These are phyloP conservation scores for Anabacerthia variegaticeps DNA, from an alignment of 2,797 vertebrate genomes.

Conservation along the genomic window DNA sequence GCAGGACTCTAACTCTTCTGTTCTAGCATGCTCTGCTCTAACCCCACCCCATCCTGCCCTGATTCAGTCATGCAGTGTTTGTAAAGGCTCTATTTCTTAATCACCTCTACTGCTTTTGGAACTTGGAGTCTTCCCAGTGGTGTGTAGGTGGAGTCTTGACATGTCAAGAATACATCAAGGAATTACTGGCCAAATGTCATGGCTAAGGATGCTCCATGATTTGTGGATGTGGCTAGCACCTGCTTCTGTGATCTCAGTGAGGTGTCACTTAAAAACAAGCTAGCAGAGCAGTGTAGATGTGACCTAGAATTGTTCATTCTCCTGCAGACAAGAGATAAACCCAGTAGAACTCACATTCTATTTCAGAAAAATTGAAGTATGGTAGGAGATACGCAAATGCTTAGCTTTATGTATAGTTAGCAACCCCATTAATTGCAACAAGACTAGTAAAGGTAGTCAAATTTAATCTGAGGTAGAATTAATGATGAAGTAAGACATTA, in stretches of 20 bases:
- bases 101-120: neutral
- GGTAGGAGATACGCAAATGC: neutral
- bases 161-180: neutral
- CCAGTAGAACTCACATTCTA: neutral
- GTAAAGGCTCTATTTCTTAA: neutral
- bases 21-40: neutral
- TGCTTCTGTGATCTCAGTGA: rapidly evolving
- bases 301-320: neutral
- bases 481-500: neutral
- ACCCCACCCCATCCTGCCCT: neutral
- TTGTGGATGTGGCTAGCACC: neutral
- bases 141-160: neutral
- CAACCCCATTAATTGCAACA: neutral
- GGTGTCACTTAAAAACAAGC: neutral
- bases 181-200: neutral
- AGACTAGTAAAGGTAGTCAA: neutral
- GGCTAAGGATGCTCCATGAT: neutral
- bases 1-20: neutral
- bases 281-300: neutral
- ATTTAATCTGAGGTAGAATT: neutral
- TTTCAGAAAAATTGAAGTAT: neutral
- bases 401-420: neutral
- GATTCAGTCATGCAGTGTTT: neutral
- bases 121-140: neutral
- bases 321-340: neutral